Percentiles rank a stretch among this genome's conserved stretches.
Conservation (phyloP, 2,888 invertebrate genomes). For the Muschampia plurimacula region DNA sequence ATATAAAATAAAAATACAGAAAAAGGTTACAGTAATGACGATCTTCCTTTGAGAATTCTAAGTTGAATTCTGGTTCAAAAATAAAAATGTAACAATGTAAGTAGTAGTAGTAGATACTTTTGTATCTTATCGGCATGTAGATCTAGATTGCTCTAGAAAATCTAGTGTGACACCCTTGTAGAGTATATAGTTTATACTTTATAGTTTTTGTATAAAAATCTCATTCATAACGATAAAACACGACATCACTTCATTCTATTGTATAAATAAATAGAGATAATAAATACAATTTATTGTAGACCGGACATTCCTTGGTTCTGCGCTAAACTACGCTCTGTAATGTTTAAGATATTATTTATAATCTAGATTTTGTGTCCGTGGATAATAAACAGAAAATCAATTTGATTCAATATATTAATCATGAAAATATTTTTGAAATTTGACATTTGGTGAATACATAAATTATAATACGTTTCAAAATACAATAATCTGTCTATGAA, state of each 20-base stretch:
- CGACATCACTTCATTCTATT: slow-evolving; percentile 21
- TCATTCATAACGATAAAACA: slow-evolving; percentile 10
- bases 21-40: neutral
- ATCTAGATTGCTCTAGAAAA: neutral
- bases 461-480: neutral
- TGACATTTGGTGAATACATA: neutral
- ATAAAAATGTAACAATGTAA: too few species aligned
- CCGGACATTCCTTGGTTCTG: slow-evolving; percentile 26
- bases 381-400: neutral
- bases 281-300: neutral
- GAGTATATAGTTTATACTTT: neutral
- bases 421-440: neutral
- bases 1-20: neutral
- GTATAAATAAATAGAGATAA: slow-evolving; percentile 7
- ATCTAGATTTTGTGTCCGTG: neutral
- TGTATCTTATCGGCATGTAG: neutral
- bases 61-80: too few species aligned
- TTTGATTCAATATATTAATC: too few species aligned
- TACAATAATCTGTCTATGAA: neutral
- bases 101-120: too few species aligned
- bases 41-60: too few species aligned
- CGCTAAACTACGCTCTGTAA: slow-evolving; percentile 8
- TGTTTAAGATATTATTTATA: neutral
- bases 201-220: slow-evolving; percentile 17
- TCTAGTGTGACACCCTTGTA: neutral